A percentile compares a stretch with the other conserved stretches of the same genome.
These are phyloP conservation scores for Trididemnum nubilum DNA, from an alignment of 23 tunicate genomes.

Conservation along the genomic window DNA sequence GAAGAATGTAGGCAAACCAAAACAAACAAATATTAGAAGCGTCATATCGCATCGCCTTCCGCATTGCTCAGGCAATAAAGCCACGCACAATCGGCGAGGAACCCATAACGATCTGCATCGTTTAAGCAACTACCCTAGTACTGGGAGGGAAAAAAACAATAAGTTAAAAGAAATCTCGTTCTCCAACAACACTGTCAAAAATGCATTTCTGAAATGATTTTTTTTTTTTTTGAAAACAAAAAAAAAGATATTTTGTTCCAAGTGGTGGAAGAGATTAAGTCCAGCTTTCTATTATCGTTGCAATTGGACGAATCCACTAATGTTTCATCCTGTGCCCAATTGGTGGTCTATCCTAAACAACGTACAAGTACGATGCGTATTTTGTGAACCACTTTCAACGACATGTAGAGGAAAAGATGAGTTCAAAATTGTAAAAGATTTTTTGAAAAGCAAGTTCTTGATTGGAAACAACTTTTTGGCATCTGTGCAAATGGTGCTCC, in stretches of 20 bases:
- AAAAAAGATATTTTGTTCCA: constrained; percentile 21
- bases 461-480: constrained; percentile 20
- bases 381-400: constrained; percentile 2
- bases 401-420: constrained; percentile 12
- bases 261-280: background rate
- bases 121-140: constrained; percentile 19
- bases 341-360: background rate
- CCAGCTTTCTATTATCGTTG: background rate
- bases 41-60: constrained; percentile 39
- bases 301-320: constrained; percentile 15
- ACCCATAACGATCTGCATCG: too few relatives aligned
- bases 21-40: constrained; percentile 28
- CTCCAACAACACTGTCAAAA: constrained; percentile 9
- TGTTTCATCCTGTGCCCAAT: constrained; percentile 9
- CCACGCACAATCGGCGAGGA: constrained; percentile 32
- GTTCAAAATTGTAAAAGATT: constrained; percentile 20
- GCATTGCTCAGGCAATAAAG: constrained; percentile 38
- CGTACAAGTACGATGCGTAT: background rate
- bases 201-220: too few relatives aligned
- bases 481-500: constrained; percentile 38
- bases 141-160: constrained; percentile 5
- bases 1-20: constrained; percentile 23
- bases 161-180: background rate
- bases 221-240: too few relatives aligned
- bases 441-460: constrained; percentile 11